phyloP scores from a whole-genome alignment of 2,888 invertebrate species.

The Drepanosiphum platanoidis region DNA sequence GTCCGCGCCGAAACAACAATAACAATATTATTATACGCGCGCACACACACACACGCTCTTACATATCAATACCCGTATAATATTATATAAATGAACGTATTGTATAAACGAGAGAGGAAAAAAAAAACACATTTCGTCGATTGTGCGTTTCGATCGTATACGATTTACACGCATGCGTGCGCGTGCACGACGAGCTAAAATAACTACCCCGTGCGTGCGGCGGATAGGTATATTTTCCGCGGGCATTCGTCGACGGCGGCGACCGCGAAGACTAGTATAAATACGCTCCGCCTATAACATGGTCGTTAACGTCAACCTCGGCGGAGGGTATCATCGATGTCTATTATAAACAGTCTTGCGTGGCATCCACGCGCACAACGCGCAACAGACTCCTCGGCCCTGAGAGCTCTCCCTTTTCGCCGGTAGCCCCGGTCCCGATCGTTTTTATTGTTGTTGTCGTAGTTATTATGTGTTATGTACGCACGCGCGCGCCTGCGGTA shows the following conservation, averaged over 20 bases:
- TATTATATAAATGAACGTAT: not conserved
- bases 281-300: constrained; percentile 58
- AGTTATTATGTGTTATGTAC: not conserved
- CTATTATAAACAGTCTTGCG: too few relatives aligned
- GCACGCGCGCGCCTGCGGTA: not conserved
- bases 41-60: not conserved
- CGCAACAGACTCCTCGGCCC: too few relatives aligned
- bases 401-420: too few relatives aligned
- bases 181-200: not conserved
- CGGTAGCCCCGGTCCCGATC: too few relatives aligned
- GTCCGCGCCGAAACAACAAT: constrained; percentile 41
- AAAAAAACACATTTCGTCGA: not conserved
- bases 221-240: not conserved
- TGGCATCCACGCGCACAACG: too few relatives aligned
- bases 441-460: not conserved
- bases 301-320: constrained; percentile 41
- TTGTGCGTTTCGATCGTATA: not conserved
- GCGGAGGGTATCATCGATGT: not conserved
- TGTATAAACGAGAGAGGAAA: not conserved
- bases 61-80: not conserved
- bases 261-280: not conserved
- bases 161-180: not conserved
- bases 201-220: not conserved
- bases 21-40: not conserved
- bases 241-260: too few relatives aligned